phyloP scores from a whole-genome alignment of 30 jellyfish, hydroid and myxozoan genomes.

The Hydractinia symbiolongicarpus region DNA sequence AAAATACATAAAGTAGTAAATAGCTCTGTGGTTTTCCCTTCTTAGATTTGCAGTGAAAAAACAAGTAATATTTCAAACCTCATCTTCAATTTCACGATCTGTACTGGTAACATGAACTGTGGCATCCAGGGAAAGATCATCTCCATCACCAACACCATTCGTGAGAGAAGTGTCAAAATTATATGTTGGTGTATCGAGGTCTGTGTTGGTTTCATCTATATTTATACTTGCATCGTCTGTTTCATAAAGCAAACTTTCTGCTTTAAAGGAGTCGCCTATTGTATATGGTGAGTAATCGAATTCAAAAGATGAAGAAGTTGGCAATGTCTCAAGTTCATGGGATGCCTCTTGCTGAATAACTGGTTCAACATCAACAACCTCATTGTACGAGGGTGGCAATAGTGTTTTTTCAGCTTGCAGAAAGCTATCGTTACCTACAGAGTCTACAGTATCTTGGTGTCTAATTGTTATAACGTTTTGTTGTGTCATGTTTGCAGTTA shows the following conservation, averaged over 20 bases:
- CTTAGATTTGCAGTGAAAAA: background rate
- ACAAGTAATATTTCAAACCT: background rate
- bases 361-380: background rate
- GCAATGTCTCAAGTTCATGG: background rate
- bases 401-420: background rate
- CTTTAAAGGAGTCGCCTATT: no score
- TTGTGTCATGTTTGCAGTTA: slow-evolving; percentile 2
- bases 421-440: background rate
- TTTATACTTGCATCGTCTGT: background rate
- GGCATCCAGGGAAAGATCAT: slow-evolving; percentile 21
- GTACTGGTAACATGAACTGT: slow-evolving; percentile 18
- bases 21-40: no score
- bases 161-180: slow-evolving; percentile 7
- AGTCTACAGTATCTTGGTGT: slow-evolving; percentile 55
- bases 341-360: background rate
- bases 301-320: background rate
- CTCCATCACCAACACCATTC: background rate
- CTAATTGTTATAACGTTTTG: slow-evolving; percentile 31
- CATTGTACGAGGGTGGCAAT: slow-evolving; percentile 10
- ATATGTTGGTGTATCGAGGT: background rate
- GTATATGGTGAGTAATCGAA: background rate
- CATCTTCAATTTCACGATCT: slow-evolving; percentile 13
- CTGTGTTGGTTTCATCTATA: background rate
- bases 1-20: no score
- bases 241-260: background rate